phyloP scores from a whole-genome alignment of 1,140 invertebrate species.

The Drosophila arizonae region DNA sequence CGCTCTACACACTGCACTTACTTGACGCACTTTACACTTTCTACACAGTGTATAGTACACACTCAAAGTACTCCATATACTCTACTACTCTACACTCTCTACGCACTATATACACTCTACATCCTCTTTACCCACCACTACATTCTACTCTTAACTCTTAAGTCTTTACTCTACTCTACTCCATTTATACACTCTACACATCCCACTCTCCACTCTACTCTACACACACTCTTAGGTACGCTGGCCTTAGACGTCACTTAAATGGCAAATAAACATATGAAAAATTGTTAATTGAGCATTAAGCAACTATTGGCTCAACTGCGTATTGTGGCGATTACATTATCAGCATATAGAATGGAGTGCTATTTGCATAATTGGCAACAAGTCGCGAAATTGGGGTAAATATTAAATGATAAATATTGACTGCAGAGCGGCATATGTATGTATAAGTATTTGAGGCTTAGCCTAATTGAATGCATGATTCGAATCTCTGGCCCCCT shows the following conservation, averaged over 20 bases:
- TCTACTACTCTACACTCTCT: background rate
- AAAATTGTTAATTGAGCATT: constrained; percentile 2
- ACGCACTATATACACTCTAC: background rate
- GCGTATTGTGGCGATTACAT: background rate
- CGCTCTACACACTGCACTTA: too few species aligned
- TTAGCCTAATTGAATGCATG: constrained; percentile 5
- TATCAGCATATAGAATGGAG: background rate
- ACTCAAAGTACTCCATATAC: too few species aligned
- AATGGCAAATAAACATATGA: background rate
- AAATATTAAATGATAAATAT: constrained; percentile 53
- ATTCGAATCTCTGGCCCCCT: too few species aligned
- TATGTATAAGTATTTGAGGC: constrained; percentile 9
- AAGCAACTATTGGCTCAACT: constrained; percentile 7
- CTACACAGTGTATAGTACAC: too few species aligned
- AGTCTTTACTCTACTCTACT: background rate
- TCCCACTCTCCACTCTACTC: background rate
- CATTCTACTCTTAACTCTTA: background rate
- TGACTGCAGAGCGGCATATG: background rate
- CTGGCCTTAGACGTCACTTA: background rate
- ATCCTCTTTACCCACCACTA: background rate
- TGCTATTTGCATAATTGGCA: constrained; percentile 48
- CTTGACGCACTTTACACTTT: too few species aligned
- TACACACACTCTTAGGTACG: background rate
- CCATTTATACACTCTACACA: background rate
- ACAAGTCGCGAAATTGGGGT: constrained; percentile 47